These are phyloP conservation scores for Apaloderma vittatum DNA, from an alignment of 2,113 vertebrate genomes.

Conservation along the genomic window DNA sequence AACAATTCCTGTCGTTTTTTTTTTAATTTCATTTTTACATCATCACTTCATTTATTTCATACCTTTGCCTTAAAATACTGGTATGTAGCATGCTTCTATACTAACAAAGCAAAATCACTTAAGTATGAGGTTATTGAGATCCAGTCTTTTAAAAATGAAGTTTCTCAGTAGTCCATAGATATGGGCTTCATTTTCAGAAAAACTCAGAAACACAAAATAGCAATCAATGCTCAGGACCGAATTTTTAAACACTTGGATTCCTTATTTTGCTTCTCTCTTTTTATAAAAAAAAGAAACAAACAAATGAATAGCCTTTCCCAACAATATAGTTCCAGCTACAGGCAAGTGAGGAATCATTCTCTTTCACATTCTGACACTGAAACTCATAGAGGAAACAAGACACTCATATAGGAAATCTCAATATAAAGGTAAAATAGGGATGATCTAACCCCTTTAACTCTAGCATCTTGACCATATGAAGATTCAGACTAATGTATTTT, in stretches of 20 bases:
- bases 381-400: background rate
- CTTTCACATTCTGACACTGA: background rate
- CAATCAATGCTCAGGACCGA: background rate
- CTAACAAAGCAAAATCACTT: background rate
- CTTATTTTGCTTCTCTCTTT: background rate
- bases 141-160: background rate
- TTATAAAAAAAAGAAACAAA: background rate
- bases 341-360: background rate
- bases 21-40: background rate
- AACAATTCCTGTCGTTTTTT: background rate
- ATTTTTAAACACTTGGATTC: background rate
- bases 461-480: background rate
- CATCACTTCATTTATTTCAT: background rate
- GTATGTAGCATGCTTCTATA: background rate
- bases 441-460: background rate
- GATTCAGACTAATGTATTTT: background rate
- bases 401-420: background rate
- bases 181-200: background rate
- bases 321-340: background rate
- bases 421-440: background rate
- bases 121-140: background rate
- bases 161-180: background rate
- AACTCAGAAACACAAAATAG: background rate
- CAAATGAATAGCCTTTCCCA: background rate
- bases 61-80: background rate